Evolutionary conservation across 2,113 vertebrate species (phyloP).

Genomic region (Tychaedon coryphoeus): DNA sequence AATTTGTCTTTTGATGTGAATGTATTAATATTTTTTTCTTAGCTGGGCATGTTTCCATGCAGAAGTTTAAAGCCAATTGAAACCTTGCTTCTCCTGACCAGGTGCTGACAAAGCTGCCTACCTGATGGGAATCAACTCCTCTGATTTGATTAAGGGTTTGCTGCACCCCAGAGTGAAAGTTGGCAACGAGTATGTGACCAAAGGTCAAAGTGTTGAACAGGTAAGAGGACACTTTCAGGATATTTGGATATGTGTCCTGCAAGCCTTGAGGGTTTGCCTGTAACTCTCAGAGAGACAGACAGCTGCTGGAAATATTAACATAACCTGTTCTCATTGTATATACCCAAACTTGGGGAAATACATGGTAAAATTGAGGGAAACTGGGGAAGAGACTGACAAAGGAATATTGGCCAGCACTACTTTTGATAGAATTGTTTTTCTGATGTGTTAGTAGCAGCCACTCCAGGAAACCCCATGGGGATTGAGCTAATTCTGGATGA

Average conservation of each 20-base stretch:
- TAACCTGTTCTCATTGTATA: background rate
- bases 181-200: constrained; percentile 84
- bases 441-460: background rate
- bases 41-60: background rate
- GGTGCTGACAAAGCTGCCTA: constrained; percentile 84
- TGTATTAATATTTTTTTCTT: background rate
- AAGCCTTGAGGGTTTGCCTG: background rate
- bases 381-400: background rate
- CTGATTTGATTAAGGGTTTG: constrained; percentile 81
- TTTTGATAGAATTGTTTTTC: background rate
- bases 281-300: background rate
- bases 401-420: background rate
- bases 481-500: background rate
- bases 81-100: constrained; percentile 25
- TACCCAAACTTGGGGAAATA: background rate
- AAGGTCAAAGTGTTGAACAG: constrained; percentile 83
- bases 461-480: background rate
- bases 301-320: background rate
- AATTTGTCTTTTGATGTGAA: background rate
- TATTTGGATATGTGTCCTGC: background rate
- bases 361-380: background rate
- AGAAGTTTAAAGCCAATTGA: background rate
- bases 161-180: constrained; percentile 84
- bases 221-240: constrained; percentile 48
- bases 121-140: constrained; percentile 82